phyloP scores from a whole-genome alignment of 2,888 invertebrate species.

The Oxyteleia sp. region DNA sequence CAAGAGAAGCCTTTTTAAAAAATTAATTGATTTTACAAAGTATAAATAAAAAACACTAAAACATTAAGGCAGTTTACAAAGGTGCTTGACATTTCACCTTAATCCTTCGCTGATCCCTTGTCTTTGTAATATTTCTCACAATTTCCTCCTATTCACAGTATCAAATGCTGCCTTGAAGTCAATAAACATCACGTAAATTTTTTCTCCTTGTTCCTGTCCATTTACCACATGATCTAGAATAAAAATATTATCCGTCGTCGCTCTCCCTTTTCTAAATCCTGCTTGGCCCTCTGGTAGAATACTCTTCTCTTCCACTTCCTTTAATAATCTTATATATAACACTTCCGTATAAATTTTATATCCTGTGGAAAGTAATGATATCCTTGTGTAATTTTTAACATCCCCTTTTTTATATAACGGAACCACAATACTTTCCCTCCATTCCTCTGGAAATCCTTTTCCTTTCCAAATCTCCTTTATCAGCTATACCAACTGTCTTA shows the following conservation, averaged over 20 bases:
- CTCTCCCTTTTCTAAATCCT: constrained; percentile 55
- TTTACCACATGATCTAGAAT: constrained; percentile 43
- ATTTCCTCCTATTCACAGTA: neutral
- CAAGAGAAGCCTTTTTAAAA: too few relatives aligned
- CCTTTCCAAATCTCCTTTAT: constrained; percentile 45
- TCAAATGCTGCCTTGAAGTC: neutral
- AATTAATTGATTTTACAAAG: too few relatives aligned
- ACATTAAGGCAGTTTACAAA: too few relatives aligned
- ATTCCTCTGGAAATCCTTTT: constrained; percentile 59
- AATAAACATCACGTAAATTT: neutral
- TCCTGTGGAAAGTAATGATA: constrained; percentile 54
- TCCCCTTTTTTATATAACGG: constrained; percentile 68
- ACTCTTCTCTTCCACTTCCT: constrained; percentile 40
- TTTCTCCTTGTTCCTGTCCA: too few relatives aligned
- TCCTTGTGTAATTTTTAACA: constrained; percentile 69
- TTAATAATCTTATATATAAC: constrained; percentile 51
- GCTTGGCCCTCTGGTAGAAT: constrained; percentile 60
- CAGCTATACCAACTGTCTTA: constrained; percentile 59
- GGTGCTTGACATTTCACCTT: too few relatives aligned
- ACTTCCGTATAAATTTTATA: constrained; percentile 71
- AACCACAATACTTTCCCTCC: constrained; percentile 60
- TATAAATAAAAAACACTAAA: too few relatives aligned
- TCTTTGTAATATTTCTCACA: too few relatives aligned
- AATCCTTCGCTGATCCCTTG: too few relatives aligned
- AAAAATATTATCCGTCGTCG: constrained; percentile 46